Base-by-base conservation (phyloP, 2,113 vertebrate genomes). In the Coregonus clupeaformis region DNA sequence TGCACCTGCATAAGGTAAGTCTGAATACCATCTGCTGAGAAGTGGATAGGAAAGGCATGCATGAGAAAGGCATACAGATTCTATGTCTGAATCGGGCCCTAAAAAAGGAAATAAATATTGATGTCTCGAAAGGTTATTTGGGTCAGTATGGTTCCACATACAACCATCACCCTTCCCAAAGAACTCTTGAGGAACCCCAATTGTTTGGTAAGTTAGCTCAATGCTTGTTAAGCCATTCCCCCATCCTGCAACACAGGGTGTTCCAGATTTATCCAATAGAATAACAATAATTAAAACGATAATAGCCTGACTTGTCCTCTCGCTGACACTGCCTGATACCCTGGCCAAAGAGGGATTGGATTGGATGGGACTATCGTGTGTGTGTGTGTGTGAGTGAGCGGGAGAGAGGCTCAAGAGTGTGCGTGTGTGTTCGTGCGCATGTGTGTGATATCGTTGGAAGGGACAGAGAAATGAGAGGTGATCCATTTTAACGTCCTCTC, bases 401-500 rank as follows among this genome's bases (percentile, higher is more conserved):
- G 25, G 12, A 27, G 63, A 29, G 63, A 16, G 7, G 2, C 9
- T 9, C 7, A 11, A 42, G 36, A 11, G 71, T 62, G 5, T 9
- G 29, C 78, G 79, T 77, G 75, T 24, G 27, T 13, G 11, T 7
- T 9, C 11, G 62, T 4, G 22, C 1, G 7, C 4, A 1, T 27
- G 25, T 12, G 14, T 52, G 13, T 65, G 11, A 18, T 29, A 32
- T 36, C 30, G 6, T 29, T 65, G 63, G 25, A 22, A 6, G 16
- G 64, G 13, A 32, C 29, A 14, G 64, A 67, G 64, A 76, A 81
- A 85, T 79, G 60, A 84, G 72, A 78, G 77, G 75, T 45, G 24
- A 85, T 91, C 78, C 60, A 80, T 88, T 89, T 84, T 79, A 82
- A 78, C 72, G 64, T 69, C 65, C 82, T 81, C 65, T 62, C 76